Conservation (phyloP, 2,888 invertebrate species). For the Leptothorax acervorum region DNA sequence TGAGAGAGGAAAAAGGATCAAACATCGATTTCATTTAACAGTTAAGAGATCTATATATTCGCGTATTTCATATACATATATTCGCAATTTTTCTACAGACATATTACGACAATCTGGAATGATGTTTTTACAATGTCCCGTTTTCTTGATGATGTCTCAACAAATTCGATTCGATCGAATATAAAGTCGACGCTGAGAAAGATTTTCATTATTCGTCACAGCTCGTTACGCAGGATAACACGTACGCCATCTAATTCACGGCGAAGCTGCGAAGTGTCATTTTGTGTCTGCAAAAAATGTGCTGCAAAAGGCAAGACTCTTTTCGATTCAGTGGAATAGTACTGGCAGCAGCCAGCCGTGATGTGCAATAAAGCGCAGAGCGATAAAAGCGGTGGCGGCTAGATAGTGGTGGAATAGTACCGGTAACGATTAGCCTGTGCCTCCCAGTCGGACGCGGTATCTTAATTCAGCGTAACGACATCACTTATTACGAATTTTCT, state of each 20-base stretch:
- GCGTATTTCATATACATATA: not conserved
- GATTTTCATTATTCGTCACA: conserved; percentile 14
- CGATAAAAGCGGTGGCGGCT: conserved; percentile 16
- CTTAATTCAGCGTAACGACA: conserved; percentile 34
- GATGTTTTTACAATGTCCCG: not conserved
- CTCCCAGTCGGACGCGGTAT: conserved; percentile 29
- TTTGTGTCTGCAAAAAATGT: not conserved
- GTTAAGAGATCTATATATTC: not conserved
- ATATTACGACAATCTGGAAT: not conserved
- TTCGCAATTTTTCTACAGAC: not conserved
- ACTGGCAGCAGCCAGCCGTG: conserved; percentile 36
- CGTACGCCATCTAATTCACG: not conserved
- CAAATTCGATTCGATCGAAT: conserved; percentile 14
- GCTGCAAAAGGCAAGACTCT: not conserved
- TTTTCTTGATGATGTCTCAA: not conserved
- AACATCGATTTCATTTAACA: not conserved
- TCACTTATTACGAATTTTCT: conserved; percentile 38
- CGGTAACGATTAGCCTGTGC: conserved; percentile 44
- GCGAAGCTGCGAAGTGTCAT: not conserved
- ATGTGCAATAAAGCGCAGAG: conserved; percentile 47
- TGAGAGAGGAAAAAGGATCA: not conserved
- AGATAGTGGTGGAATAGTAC: conserved; percentile 59
- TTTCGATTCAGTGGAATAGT: conserved; percentile 58
- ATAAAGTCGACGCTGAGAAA: not conserved
- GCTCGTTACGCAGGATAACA: not conserved